Percentiles rank a stretch among this genome's conserved stretches.
Conservation (phyloP, 1,140 invertebrate genomes). For the Magallana ariakensis region DNA sequence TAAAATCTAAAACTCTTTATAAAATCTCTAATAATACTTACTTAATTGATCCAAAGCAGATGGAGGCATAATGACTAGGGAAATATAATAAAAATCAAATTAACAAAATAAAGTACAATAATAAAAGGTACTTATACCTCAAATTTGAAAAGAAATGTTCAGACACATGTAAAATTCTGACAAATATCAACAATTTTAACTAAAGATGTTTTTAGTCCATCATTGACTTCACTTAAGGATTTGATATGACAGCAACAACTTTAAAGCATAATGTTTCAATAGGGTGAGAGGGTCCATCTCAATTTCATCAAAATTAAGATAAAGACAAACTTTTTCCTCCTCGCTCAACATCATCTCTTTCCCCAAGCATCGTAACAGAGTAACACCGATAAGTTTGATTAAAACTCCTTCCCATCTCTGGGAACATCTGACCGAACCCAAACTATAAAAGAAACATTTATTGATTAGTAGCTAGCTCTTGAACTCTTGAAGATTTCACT, state of each 20-base stretch:
- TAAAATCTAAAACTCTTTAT: no score
- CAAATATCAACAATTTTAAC: no score
- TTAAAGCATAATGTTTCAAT: no score
- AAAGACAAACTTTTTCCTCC: conserved; percentile 94
- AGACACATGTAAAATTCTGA: no score
- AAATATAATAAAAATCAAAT: conserved; percentile 63
- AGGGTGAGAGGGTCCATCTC: no score
- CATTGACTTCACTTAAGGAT: no score
- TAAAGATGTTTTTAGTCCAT: no score
- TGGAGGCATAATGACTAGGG: conserved; percentile 96
- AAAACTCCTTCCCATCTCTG: conserved; percentile 73
- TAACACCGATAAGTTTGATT: conserved; percentile 87
- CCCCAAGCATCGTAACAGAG: conserved; percentile 97
- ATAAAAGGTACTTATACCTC: background rate
- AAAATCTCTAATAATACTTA: conserved; percentile 70
- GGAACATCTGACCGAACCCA: conserved; percentile 70
- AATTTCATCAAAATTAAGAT: background rate
- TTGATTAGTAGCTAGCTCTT: background rate
- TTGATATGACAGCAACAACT: no score
- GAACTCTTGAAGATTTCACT: no score
- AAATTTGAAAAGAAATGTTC: no score
- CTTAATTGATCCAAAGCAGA: conserved; percentile 95
- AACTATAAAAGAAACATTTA: conserved; percentile 62
- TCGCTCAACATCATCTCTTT: conserved; percentile 96
- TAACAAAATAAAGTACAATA: background rate